A percentile compares a stretch with the other conserved stretches of the same genome.
Evolutionary conservation across 2,113 vertebrate genomes (phyloP).

Genomic region (Taxidea taxus): DNA sequence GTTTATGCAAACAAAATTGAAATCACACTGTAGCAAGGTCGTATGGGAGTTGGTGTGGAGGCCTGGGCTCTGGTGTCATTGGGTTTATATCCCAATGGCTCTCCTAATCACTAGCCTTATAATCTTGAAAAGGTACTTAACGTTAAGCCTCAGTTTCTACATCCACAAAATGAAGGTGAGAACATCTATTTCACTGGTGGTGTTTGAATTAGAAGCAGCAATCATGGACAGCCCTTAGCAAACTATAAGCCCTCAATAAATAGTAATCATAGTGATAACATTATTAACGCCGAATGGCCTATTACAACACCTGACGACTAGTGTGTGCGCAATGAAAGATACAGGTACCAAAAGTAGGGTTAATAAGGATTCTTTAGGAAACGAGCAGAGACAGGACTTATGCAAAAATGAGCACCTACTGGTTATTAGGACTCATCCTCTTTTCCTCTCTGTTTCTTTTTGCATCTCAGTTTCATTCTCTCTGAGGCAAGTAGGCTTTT

Average conservation of each 20-base stretch:
- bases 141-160: neutral
- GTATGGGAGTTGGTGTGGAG: neutral
- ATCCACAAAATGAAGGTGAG: neutral
- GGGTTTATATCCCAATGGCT: neutral
- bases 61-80: neutral
- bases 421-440: no score
- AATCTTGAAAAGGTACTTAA: neutral
- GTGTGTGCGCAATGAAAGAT: neutral
- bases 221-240: neutral
- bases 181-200: accelerated
- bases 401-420: neutral
- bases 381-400: neutral
- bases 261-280: neutral
- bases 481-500: neutral
- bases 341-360: no score
- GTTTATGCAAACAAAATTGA: neutral
- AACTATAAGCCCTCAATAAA: neutral
- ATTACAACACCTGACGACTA: neutral
- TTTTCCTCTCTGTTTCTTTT: neutral
- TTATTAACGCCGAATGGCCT: neutral
- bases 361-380: neutral
- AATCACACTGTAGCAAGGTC: neutral
- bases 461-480: neutral
- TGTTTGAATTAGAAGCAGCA: neutral
- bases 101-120: neutral